phyloP scores from a whole-genome alignment of 2,113 vertebrate genomes.

The Campylomormyrus tamandua region DNA sequence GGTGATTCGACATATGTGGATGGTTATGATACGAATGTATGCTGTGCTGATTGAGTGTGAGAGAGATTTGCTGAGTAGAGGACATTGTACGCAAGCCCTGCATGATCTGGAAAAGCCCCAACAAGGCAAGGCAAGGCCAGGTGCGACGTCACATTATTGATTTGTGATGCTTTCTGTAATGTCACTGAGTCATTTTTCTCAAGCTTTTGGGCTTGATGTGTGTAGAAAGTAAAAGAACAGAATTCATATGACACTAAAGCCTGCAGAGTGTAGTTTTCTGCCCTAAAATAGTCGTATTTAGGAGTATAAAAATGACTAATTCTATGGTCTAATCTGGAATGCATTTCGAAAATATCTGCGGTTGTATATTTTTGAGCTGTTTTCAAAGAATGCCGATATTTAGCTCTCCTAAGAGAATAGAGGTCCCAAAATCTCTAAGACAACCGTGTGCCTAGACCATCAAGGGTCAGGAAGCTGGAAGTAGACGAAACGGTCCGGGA shows the following conservation, averaged over 20 bases:
- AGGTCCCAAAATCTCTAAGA: neutral
- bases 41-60: neutral
- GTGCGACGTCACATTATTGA: neutral
- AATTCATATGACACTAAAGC: neutral
- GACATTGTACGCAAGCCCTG: too few species aligned
- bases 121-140: neutral
- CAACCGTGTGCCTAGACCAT: neutral
- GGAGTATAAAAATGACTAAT: neutral
- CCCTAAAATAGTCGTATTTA: neutral
- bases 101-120: neutral
- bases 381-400: neutral
- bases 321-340: neutral
- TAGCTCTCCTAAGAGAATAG: neutral
- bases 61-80: neutral
- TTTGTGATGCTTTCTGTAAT: neutral
- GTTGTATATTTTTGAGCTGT: neutral
- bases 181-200: neutral
- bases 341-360: neutral
- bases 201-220: neutral
- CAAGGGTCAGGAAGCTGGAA: neutral
- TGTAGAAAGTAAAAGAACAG: neutral
- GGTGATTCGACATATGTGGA: constrained; percentile 17
- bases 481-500: neutral
- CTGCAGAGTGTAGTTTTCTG: neutral
- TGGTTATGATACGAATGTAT: constrained; percentile 10